Conservation (phyloP, 2,888 invertebrate species). For the Gymnoscelis rufifasciata region DNA sequence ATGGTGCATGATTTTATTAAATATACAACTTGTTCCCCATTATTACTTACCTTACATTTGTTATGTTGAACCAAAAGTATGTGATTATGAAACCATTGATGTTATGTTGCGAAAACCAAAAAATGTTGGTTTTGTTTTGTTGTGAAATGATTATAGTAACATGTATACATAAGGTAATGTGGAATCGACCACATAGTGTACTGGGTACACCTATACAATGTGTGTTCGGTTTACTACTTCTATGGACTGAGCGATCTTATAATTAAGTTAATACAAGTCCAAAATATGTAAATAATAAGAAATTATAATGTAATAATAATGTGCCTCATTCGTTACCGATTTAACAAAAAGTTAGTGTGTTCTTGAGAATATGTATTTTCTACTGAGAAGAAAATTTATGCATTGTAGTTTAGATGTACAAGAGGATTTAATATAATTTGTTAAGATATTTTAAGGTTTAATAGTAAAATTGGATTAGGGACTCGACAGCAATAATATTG, state of each 20-base stretch:
- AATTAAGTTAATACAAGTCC: conserved; percentile 43
- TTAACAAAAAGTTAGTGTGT: conserved; percentile 66
- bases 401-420: conserved; percentile 73
- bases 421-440: conserved; percentile 76
- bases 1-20: conserved; percentile 19
- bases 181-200: conserved; percentile 7
- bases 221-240: conserved; percentile 11
- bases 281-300: conserved; percentile 41
- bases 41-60: conserved; percentile 25
- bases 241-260: conserved; percentile 52
- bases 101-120: conserved; percentile 57
- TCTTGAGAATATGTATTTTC: conserved; percentile 74
- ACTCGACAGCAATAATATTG: conserved; percentile 12
- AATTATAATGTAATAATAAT: conserved; percentile 54
- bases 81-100: conserved; percentile 76
- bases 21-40: conserved; percentile 20
- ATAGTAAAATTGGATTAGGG: conserved; percentile 16
- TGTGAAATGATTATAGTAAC: conserved; percentile 39
- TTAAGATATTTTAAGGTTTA: conserved; percentile 62
- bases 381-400: conserved; percentile 68
- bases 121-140: conserved; percentile 57
- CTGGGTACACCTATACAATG: conserved; percentile 2
- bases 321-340: conserved; percentile 77
- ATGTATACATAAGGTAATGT: conserved; percentile 23
- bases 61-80: conserved; percentile 39